These are phyloP conservation scores for Ovibos moschatus DNA, from an alignment of 2,113 vertebrate species.

Conservation along the genomic window DNA sequence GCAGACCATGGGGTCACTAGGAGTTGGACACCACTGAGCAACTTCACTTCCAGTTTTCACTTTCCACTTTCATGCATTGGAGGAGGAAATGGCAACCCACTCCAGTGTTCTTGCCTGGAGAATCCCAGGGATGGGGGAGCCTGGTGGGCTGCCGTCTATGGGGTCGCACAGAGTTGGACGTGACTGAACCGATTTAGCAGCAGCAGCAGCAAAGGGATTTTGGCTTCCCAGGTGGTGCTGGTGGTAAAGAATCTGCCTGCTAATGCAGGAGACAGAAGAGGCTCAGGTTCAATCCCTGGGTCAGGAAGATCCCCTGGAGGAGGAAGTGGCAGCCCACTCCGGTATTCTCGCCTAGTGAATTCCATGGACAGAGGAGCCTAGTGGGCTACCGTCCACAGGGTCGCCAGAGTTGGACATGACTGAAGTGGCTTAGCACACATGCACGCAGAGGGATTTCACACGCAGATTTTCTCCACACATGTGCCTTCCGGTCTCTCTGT, in stretches of 20 bases:
- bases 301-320: neutral
- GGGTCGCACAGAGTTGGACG: fast-evolving
- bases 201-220: neutral
- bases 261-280: neutral
- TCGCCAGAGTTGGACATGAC: fast-evolving
- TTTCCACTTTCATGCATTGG: too few species aligned
- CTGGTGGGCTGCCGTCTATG: too few species aligned
- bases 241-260: neutral
- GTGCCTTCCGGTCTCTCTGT: neutral
- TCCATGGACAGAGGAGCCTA: neutral
- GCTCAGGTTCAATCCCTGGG: neutral
- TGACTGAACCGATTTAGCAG: too few species aligned
- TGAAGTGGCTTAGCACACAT: neutral
- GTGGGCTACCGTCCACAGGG: neutral
- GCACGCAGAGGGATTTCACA: neutral
- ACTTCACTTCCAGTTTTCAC: too few species aligned
- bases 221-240: neutral
- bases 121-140: too few species aligned
- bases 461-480: neutral
- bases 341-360: neutral
- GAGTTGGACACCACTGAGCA: too few species aligned
- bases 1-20: fast-evolving
- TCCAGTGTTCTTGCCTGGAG: too few species aligned
- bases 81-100: too few species aligned
- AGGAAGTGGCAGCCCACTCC: neutral